phyloP scores from a whole-genome alignment of 1,140 invertebrate genomes.

The Antheraea pernyi region DNA sequence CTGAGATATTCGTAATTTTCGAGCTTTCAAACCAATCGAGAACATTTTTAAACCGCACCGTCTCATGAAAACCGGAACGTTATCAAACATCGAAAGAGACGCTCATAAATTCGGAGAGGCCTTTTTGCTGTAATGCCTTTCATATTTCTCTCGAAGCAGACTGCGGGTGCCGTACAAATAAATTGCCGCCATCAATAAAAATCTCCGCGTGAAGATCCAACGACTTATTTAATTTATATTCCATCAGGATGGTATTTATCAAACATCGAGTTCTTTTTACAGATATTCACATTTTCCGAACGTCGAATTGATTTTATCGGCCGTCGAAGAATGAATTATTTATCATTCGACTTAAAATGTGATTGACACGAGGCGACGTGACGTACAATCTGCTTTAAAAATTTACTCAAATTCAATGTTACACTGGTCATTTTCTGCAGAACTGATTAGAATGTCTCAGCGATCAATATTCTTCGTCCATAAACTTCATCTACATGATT shows the following conservation, averaged over 20 bases:
- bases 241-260: constrained; percentile 60
- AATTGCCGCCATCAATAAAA: constrained; percentile 73
- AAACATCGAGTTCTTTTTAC: constrained; percentile 45
- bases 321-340: constrained; percentile 14
- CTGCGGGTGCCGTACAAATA: constrained; percentile 70
- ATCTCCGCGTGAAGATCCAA: constrained; percentile 62
- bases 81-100: constrained; percentile 64
- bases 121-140: constrained; percentile 74
- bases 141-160: constrained; percentile 71
- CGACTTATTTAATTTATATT: constrained; percentile 74
- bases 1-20: constrained; percentile 34
- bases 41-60: constrained; percentile 42
- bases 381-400: not conserved
- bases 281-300: constrained; percentile 31
- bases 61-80: constrained; percentile 58
- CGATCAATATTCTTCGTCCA: no score
- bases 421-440: no score
- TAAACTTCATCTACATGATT: no score
- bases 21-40: constrained; percentile 56
- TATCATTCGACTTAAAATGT: not conserved
- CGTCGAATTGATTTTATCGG: constrained; percentile 33
- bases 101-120: constrained; percentile 71
- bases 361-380: not conserved
- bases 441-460: no score
- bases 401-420: not conserved